Percentiles rank a stretch among this genome's conserved stretches.
Conservation (phyloP, 2,113 vertebrate species). For the Poeciliopsis occidentalis region DNA sequence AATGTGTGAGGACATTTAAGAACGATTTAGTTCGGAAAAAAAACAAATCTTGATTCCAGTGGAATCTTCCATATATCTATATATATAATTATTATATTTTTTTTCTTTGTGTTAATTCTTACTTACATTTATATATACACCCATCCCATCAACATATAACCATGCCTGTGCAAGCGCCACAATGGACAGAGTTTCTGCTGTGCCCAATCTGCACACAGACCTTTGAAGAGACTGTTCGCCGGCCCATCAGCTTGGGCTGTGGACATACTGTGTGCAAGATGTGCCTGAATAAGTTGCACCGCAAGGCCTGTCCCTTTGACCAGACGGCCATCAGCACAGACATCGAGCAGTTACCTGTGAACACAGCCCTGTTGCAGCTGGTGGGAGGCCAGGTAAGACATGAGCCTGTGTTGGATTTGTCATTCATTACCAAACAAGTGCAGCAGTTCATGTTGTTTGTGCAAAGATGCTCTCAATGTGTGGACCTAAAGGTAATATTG, state of each 20-base stretch:
- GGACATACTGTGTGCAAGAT: conserved; percentile 99
- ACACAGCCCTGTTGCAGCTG: conserved; percentile 93
- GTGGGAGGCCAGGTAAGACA: conserved; percentile 93
- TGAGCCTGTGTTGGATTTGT: not conserved
- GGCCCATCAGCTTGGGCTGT: conserved; percentile 97
- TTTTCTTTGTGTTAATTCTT: conserved; percentile 81
- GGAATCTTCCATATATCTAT: conserved; percentile 91
- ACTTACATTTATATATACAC: conserved; percentile 72
- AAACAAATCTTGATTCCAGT: conserved; percentile 93
- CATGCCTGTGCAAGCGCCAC: conserved; percentile 99
- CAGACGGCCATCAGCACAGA: conserved; percentile 98
- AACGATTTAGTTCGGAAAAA: conserved; percentile 82
- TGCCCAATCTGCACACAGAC: conserved; percentile 99
- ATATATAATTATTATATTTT: conserved; percentile 76
- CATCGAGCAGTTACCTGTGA: conserved; percentile 97
- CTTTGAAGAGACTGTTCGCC: conserved; percentile 95
- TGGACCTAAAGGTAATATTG: not conserved
- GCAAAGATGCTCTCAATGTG: not conserved
- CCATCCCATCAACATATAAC: conserved; percentile 81
- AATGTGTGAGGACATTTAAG: conserved; percentile 94
- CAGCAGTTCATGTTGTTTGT: not conserved
- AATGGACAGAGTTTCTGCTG: conserved; percentile 99
- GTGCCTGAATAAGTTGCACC: conserved; percentile 99
- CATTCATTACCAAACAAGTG: not conserved
- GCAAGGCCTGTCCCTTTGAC: conserved; percentile 98